Evolutionary conservation across 2,888 invertebrate species (phyloP).

Genomic region (Torymus texanus): DNA sequence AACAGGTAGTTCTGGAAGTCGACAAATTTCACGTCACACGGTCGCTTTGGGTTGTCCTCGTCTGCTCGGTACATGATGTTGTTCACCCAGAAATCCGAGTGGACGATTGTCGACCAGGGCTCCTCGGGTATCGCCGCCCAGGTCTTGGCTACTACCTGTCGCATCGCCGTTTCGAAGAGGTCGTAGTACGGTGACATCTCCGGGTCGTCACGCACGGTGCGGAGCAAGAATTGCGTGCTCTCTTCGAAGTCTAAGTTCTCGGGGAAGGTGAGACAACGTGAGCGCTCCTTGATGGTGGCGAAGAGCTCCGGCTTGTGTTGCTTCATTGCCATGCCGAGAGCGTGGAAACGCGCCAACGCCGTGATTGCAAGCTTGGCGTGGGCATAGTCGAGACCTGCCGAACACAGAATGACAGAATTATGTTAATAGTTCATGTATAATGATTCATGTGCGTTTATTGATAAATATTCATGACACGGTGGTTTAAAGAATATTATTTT

Average conservation of each 20-base stretch:
- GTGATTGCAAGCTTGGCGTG: conserved; percentile 75
- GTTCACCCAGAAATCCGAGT: conserved; percentile 80
- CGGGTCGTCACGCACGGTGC: conserved; percentile 64
- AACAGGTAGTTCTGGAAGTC: conserved; percentile 79
- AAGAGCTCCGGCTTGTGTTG: conserved; percentile 68
- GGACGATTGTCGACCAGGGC: conserved; percentile 77
- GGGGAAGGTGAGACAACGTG: conserved; percentile 66
- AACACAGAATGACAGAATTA: conserved; percentile 42
- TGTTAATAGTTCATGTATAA: too few species aligned
- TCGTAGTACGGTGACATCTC: conserved; percentile 59
- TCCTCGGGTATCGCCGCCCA: conserved; percentile 63
- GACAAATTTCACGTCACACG: conserved; percentile 76
- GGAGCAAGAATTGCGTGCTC: conserved; percentile 57
- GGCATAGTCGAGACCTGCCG: conserved; percentile 74
- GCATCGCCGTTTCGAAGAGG: conserved; percentile 42
- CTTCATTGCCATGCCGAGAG: conserved; percentile 78
- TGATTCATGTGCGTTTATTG: too few species aligned
- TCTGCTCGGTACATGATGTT: conserved; percentile 77
- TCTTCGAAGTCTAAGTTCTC: conserved; percentile 61
- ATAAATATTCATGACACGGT: too few species aligned
- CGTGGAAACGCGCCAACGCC: conserved; percentile 78
- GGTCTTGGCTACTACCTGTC: neutral
- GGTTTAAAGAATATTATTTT: too few species aligned
- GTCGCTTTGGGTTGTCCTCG: conserved; percentile 64
- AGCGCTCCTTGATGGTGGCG: conserved; percentile 60